phyloP scores from a whole-genome alignment of 1,140 invertebrate species.

The Littorina saxatilis region DNA sequence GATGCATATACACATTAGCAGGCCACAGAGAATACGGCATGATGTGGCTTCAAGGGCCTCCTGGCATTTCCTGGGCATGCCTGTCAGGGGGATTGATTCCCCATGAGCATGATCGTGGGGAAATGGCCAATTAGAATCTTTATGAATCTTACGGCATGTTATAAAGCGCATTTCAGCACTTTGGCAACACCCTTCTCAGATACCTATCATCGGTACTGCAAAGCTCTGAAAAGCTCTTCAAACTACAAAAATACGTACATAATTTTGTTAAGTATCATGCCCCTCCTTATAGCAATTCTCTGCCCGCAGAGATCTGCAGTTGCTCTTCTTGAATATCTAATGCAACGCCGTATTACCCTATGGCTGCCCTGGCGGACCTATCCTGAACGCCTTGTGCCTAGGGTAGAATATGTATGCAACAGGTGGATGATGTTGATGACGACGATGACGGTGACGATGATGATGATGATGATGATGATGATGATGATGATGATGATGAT shows the following conservation, averaged over 20 bases:
- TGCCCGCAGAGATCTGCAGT: neutral
- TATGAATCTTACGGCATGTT: too few relatives aligned
- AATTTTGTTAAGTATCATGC: neutral
- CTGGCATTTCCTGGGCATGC: neutral
- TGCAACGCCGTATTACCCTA: neutral
- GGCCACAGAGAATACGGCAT: neutral
- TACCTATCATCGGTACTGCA: too few relatives aligned
- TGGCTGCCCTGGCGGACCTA: too few relatives aligned
- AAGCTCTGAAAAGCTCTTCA: too few relatives aligned
- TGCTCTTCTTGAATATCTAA: neutral
- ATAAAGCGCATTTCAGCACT: too few relatives aligned
- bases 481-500: constrained; percentile 13
- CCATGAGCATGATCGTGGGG: neutral
- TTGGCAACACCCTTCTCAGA: too few relatives aligned
- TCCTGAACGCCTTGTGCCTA: too few relatives aligned
- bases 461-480: constrained; percentile 6
- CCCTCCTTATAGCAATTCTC: neutral
- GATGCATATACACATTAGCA: neutral
- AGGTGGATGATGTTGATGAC: neutral
- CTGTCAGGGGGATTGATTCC: neutral
- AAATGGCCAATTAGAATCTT: too few relatives aligned
- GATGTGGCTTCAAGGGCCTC: neutral
- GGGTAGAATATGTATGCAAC: too few relatives aligned
- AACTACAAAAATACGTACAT: neutral
- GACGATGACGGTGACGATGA: neutral